These are phyloP conservation scores for Sorex araneus DNA, from an alignment of 2,113 vertebrate genomes.

Conservation along the genomic window DNA sequence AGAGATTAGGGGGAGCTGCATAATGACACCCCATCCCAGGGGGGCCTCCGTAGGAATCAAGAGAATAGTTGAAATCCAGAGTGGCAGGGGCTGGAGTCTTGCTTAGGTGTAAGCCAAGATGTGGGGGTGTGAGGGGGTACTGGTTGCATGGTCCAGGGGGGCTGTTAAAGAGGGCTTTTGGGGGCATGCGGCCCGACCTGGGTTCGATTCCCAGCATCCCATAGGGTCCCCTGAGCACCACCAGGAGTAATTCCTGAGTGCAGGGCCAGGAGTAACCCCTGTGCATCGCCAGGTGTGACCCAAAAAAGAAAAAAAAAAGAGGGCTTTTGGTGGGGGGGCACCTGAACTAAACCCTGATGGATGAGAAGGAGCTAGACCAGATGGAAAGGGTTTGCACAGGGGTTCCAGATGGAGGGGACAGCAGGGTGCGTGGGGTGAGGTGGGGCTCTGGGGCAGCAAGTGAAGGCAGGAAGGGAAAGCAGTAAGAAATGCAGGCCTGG, in stretches of 20 bases:
- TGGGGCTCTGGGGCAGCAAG: background rate
- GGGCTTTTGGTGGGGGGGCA: background rate
- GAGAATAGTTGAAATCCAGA: conserved; percentile 32
- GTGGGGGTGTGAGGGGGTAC: background rate
- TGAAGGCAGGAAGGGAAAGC: background rate
- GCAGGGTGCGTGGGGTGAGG: background rate
- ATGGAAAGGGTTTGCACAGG: background rate
- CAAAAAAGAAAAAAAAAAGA: no score
- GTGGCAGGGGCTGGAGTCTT: background rate
- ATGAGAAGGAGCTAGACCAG: background rate
- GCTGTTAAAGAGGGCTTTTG: background rate
- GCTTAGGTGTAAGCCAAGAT: background rate
- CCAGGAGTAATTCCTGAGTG: no score
- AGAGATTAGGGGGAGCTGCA: conserved; percentile 56
- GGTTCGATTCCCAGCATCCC: no score
- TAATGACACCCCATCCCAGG: background rate
- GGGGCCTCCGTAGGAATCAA: background rate
- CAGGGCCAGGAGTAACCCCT: no score
- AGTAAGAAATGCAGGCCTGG: background rate
- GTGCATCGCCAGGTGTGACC: no score
- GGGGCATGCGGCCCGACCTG: no score
- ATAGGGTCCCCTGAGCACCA: no score
- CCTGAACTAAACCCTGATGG: background rate
- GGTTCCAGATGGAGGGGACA: background rate
- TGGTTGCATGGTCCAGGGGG: background rate